phyloP scores from a whole-genome alignment of 2,113 vertebrate genomes.

The Rhinolophus sinicus region DNA sequence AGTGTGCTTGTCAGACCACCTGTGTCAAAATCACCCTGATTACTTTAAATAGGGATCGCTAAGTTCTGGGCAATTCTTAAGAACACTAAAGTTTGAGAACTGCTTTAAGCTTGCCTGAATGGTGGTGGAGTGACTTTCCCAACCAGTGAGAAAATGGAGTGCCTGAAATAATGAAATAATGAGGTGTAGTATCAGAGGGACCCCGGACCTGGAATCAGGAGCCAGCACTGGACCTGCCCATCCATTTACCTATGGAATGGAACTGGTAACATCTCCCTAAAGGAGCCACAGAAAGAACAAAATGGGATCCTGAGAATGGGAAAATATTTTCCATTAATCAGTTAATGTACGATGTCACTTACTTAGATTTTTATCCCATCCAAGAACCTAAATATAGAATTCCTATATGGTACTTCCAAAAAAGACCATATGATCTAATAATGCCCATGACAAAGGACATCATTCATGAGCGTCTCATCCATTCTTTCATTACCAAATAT shows the following conservation, averaged over 20 bases:
- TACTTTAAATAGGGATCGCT: not conserved
- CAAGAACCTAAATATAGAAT: conserved; percentile 41
- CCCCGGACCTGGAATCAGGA: too few species aligned
- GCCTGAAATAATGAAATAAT: not conserved
- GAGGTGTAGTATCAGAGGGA: not conserved
- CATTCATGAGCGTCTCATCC: not conserved
- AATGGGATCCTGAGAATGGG: not conserved
- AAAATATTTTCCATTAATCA: not conserved
- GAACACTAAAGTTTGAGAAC: not conserved
- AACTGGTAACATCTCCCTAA: not conserved
- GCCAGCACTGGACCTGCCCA: not conserved
- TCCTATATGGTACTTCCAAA: conserved; percentile 27
- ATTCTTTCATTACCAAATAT: conserved; percentile 37
- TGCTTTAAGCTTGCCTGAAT: not conserved
- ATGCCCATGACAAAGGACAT: conserved; percentile 55
- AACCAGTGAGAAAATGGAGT: not conserved
- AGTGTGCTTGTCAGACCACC: not conserved
- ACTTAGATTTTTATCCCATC: not conserved
- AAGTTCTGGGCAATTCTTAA: not conserved
- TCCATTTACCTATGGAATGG: not conserved
- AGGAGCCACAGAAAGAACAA: not conserved
- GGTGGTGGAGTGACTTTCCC: not conserved
- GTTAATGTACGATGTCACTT: not conserved
- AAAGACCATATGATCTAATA: not conserved
- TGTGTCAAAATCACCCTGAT: not conserved